Evolutionary conservation across 2,888 invertebrate genomes (phyloP).

Genomic region (Acronicta alni): DNA sequence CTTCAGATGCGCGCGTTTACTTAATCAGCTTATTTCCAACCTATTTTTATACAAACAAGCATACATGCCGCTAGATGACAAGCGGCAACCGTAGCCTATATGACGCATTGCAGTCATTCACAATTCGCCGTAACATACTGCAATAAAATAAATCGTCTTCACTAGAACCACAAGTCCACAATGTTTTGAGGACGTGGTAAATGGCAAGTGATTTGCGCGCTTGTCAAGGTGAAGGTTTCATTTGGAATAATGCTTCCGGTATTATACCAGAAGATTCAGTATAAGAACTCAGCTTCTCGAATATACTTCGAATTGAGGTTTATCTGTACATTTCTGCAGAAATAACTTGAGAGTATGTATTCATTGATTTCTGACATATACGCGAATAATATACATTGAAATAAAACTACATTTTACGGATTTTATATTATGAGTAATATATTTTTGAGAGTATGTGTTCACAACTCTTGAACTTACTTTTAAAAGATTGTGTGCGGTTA

Average conservation of each 20-base stretch:
- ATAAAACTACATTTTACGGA: no score
- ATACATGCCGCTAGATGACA: no score
- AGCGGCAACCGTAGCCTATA: no score
- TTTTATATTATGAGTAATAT: no score
- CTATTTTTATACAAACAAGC: no score
- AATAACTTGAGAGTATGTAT: constrained; percentile 12
- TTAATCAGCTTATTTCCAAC: no score
- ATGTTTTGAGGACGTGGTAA: constrained; percentile 1
- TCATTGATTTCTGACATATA: no score
- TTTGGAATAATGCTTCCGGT: constrained; percentile 29
- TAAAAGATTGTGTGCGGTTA: constrained; percentile 19
- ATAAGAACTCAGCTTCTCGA: neutral
- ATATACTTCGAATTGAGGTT: neutral
- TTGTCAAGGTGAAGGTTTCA: constrained; percentile 37
- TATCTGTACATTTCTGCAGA: neutral
- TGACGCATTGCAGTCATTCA: neutral
- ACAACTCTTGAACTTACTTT: constrained; percentile 13
- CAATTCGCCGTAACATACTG: constrained; percentile 6
- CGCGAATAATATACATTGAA: no score
- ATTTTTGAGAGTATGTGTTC: no score
- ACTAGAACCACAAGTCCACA: neutral
- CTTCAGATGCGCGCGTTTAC: no score
- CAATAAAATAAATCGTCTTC: constrained; percentile 17
- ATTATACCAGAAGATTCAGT: constrained; percentile 1
- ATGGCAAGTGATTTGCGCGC: constrained; percentile 12